Conservation (phyloP, 2,113 vertebrate genomes). For the Caranx melampygus region DNA sequence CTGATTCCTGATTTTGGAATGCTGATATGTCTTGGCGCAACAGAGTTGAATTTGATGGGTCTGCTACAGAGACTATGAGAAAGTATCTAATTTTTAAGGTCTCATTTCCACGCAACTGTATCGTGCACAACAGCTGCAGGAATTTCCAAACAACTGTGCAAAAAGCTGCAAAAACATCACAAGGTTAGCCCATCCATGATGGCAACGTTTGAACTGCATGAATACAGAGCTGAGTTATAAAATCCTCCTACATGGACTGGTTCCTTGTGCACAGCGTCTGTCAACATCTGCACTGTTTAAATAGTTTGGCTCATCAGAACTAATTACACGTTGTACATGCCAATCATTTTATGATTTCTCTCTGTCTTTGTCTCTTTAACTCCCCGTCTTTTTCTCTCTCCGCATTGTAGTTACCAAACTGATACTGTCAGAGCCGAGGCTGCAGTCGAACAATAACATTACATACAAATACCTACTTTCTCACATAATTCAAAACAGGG, state of each 20-base stretch:
- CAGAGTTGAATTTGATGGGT: not conserved
- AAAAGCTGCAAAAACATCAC: not conserved
- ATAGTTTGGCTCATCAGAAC: conserved; percentile 31
- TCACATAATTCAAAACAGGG: conserved; percentile 49
- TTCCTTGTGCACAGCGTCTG: conserved; percentile 20
- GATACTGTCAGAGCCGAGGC: conserved; percentile 38
- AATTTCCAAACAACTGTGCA: conserved; percentile 5
- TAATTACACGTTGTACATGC: conserved; percentile 49
- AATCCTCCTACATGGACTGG: conserved; percentile 12
- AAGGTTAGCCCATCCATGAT: not conserved
- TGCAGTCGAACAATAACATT: conserved; percentile 38
- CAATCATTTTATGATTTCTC: conserved; percentile 45
- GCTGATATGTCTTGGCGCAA: not conserved
- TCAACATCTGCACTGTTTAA: conserved; percentile 41
- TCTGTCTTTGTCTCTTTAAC: conserved; percentile 2
- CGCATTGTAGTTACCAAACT: conserved; percentile 26
- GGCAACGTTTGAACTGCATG: not conserved
- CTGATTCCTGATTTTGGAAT: conserved; percentile 3
- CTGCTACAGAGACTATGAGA: not conserved
- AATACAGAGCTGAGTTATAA: conserved; percentile 16
- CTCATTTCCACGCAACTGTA: not conserved
- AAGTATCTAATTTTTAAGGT: not conserved
- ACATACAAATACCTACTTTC: conserved; percentile 26
- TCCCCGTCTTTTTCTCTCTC: conserved; percentile 9
- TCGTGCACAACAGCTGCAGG: not conserved